phyloP scores from a whole-genome alignment of 2,113 vertebrate genomes.

The Catagonus wagneri region DNA sequence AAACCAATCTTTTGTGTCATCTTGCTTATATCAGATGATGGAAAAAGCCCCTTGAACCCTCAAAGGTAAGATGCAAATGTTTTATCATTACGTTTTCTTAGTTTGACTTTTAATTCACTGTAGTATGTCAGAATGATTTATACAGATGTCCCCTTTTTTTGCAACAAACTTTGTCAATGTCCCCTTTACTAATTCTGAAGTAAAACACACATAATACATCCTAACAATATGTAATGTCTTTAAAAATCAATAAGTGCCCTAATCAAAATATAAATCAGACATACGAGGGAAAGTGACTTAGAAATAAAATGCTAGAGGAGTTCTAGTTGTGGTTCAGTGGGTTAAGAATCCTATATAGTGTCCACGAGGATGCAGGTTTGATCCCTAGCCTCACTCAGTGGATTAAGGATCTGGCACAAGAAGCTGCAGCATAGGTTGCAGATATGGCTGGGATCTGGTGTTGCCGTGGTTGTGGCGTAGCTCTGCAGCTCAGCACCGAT shows the following conservation, averaged over 20 bases:
- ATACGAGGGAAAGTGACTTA: background rate
- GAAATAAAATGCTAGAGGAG: background rate
- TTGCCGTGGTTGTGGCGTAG: too few relatives aligned
- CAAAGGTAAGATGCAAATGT: conserved; percentile 75
- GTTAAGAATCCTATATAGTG: too few relatives aligned
- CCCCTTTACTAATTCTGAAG: background rate
- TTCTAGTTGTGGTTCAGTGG: too few relatives aligned
- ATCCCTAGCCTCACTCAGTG: too few relatives aligned
- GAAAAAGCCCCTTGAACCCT: conserved; percentile 76
- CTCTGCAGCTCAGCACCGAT: too few relatives aligned
- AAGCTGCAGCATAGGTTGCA: too few relatives aligned
- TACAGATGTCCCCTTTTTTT: background rate
- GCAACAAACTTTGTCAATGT: background rate
- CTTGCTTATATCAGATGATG: conserved; percentile 79
- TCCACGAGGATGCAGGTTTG: too few relatives aligned
- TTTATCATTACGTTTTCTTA: background rate
- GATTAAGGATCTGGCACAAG: too few relatives aligned
- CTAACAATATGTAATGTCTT: background rate
- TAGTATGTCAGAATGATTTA: background rate
- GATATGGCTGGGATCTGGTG: too few relatives aligned
- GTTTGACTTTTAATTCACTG: background rate
- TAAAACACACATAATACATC: background rate
- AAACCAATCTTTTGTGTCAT: conserved; percentile 53
- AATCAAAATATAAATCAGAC: background rate
- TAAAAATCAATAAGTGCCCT: background rate